phyloP scores from a whole-genome alignment of 2,113 vertebrate genomes.

The Cyphomyrus plagiostoma region DNA sequence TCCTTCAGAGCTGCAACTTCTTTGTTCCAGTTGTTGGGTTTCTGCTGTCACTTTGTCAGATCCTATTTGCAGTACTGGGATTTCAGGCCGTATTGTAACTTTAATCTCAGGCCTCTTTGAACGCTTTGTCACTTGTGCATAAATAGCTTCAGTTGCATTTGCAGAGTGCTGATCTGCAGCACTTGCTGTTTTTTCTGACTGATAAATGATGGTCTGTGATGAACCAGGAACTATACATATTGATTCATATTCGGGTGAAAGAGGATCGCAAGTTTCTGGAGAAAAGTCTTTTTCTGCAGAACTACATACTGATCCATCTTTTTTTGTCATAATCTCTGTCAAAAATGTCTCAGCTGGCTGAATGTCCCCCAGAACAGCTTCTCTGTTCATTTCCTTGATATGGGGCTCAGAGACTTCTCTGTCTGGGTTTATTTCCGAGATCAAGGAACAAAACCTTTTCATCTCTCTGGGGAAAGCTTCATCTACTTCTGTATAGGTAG shows the following conservation, averaged over 20 bases:
- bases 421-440: slow-evolving; percentile 49
- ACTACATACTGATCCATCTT: slow-evolving; percentile 41
- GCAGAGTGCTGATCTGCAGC: slow-evolving; percentile 46
- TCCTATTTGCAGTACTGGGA: slow-evolving; percentile 63
- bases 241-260: slow-evolving; percentile 66
- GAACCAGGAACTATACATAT: slow-evolving; percentile 61
- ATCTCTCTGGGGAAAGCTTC: slow-evolving; percentile 56
- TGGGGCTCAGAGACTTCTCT: slow-evolving; percentile 35
- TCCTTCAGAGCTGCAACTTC: slow-evolving; percentile 3
- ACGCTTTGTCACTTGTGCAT: slow-evolving; percentile 68
- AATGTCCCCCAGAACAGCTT: slow-evolving; percentile 65
- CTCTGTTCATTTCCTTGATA: slow-evolving; percentile 56
- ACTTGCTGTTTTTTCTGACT: slow-evolving; percentile 52
- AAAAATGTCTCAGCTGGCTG: slow-evolving; percentile 68
- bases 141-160: slow-evolving; percentile 62
- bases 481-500: slow-evolving; percentile 52
- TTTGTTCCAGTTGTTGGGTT: slow-evolving; percentile 30
- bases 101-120: slow-evolving; percentile 66
- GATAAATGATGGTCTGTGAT: slow-evolving; percentile 59
- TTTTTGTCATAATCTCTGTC: slow-evolving; percentile 67
- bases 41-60: slow-evolving; percentile 42
- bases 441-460: slow-evolving; percentile 54
- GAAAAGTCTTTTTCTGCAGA: slow-evolving; percentile 43
- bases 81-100: slow-evolving; percentile 59
- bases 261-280: slow-evolving; percentile 42